Base-by-base conservation (phyloP, 2,888 invertebrate genomes). In the Cyrtodaria siliqua region DNA sequence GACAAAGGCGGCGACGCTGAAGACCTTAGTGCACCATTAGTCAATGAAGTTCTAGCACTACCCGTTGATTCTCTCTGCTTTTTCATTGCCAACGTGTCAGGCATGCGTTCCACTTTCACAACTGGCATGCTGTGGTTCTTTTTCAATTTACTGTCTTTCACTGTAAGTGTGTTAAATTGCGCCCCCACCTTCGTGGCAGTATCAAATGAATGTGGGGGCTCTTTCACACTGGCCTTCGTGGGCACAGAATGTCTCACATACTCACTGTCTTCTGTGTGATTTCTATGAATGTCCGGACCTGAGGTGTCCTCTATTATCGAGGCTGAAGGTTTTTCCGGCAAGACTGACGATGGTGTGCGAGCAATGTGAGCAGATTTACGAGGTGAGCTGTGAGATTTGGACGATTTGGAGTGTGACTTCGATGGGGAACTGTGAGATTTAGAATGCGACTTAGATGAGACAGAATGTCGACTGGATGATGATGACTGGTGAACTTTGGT, bases 41-140 rank as follows among this genome's bases (percentile, higher is more conserved):
- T 72, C 33, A 76, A 49, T 42, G 68, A 74, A 61, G 70, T 71
- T 23, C 79, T 52, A 14, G 79, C 71, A 64, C 70, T 67, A 26
- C 67, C 59, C 27, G 50, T 33, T n/a, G 71, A 56, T 47, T 79
- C 64, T 27, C 52, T 44, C 27, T 76, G 79, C 57, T 82, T 85
- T 71, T 83, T 85, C 76, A 84, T 68, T 23, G 87, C 76, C 53
- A 86, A 68, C 49, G 79, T 77, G n/a, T 87, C 86, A 24, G 87
- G 85, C 68, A 92, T 90, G 33, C 92, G 85, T 72, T 92, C 92
- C 57, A 92, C 89, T 78, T 92, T 91, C 26, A 92, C 92, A 8
- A 92, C 89, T 56, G 92, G 92, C 76, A 90, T 85, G 26, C 88
- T 77, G 71, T 88, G 88, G 61, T 88, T 89, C 69, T 84, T 87